Conservation (phyloP, 2,113 vertebrate genomes). For the Atrichornis clamosus region DNA sequence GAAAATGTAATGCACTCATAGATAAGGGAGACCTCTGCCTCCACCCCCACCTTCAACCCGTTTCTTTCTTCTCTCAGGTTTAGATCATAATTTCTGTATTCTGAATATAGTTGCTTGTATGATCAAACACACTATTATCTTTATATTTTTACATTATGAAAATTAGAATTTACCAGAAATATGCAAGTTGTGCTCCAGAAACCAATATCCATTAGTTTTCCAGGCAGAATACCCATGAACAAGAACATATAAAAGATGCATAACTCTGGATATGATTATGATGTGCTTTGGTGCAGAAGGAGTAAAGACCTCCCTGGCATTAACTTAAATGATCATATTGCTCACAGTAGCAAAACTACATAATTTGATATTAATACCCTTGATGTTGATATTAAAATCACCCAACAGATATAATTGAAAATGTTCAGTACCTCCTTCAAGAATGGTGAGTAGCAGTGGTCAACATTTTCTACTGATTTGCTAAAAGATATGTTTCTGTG, state of each 20-base stretch:
- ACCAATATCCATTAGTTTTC: neutral
- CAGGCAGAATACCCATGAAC: neutral
- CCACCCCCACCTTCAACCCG: neutral
- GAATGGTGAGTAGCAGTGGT: neutral
- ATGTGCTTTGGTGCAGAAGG: neutral
- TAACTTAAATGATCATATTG: neutral
- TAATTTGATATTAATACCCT: neutral
- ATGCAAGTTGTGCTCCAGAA: neutral
- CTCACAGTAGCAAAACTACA: neutral
- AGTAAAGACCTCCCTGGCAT: neutral
- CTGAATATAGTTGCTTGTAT: neutral
- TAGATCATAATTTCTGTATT: neutral
- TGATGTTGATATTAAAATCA: neutral
- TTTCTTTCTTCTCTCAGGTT: neutral
- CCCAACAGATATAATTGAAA: neutral
- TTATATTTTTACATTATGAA: neutral
- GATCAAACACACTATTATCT: neutral
- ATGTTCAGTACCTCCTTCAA: neutral
- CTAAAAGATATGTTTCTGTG: neutral
- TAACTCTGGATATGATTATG: neutral
- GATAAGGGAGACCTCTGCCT: neutral
- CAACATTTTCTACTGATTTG: neutral
- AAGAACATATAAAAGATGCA: neutral
- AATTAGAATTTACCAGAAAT: neutral
- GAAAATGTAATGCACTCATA: neutral